phyloP scores from a whole-genome alignment of 2,113 vertebrate genomes.

The Oreochromis spilurus region DNA sequence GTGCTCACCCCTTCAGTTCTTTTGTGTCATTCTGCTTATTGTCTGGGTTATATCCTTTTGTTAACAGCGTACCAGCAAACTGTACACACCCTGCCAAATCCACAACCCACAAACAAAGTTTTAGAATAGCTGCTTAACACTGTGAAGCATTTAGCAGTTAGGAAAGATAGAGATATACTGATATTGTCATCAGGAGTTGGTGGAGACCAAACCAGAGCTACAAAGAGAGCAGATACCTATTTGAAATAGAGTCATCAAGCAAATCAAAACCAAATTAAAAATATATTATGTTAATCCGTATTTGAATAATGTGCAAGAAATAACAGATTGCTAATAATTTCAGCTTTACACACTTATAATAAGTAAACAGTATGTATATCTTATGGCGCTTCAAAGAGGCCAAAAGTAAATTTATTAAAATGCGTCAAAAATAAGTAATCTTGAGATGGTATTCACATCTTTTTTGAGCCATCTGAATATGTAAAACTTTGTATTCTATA shows the following conservation, averaged over 20 bases:
- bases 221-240: not conserved
- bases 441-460: not conserved
- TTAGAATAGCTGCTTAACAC: not conserved
- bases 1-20: not conserved
- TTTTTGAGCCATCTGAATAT: not conserved
- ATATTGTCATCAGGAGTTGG: not conserved
- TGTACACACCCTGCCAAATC: not conserved
- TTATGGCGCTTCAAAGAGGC: not conserved
- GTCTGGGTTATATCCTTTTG: not conserved
- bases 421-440: not conserved
- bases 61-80: not conserved
- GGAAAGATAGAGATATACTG: not conserved
- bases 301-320: not conserved
- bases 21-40: not conserved
- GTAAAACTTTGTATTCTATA: not conserved
- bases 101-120: not conserved
- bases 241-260: not conserved
- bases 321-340: not conserved
- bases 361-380: not conserved
- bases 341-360: not conserved
- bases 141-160: not conserved
- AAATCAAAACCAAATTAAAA: not conserved
- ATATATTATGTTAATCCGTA: not conserved
- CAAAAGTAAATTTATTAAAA: not conserved
- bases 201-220: not conserved